Percentiles rank a stretch among this genome's conserved stretches.
These are phyloP conservation scores for Phalacrocorax pelagicus DNA, from an alignment of 2,113 vertebrate genomes.

Conservation along the genomic window DNA sequence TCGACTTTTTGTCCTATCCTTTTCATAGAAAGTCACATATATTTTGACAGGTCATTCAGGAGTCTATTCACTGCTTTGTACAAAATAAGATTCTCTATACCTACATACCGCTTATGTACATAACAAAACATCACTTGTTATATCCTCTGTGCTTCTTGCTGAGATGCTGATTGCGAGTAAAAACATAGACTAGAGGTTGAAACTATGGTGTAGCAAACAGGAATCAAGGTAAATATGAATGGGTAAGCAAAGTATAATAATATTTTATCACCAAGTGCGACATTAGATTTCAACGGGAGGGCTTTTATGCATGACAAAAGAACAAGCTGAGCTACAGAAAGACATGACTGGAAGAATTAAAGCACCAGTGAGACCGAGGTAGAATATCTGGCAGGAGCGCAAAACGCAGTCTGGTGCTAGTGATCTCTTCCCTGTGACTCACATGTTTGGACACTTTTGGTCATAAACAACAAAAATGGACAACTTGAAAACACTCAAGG, in stretches of 20 bases:
- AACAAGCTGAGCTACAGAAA: neutral
- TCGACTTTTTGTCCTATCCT: neutral
- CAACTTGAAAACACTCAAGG: neutral
- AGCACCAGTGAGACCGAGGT: neutral
- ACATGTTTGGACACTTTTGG: neutral
- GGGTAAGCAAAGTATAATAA: neutral
- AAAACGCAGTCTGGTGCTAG: neutral
- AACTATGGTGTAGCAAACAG: neutral
- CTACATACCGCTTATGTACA: neutral
- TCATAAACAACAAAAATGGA: neutral
- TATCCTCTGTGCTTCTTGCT: neutral
- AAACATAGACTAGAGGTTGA: neutral
- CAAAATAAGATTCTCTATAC: neutral
- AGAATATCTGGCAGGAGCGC: neutral
- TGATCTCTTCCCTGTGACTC: neutral
- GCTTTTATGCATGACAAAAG: neutral
- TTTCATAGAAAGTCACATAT: neutral
- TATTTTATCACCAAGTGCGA: neutral
- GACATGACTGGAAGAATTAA: neutral
- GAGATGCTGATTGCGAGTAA: neutral
- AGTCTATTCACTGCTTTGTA: neutral
- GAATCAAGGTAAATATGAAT: neutral
- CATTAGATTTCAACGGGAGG: neutral
- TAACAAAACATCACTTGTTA: neutral
- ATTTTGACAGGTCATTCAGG: neutral